Evolutionary conservation across 2,888 invertebrate genomes (phyloP), one percentile per base, ranked within the genome.

Genomic region (Lissonota sp.): DNA sequence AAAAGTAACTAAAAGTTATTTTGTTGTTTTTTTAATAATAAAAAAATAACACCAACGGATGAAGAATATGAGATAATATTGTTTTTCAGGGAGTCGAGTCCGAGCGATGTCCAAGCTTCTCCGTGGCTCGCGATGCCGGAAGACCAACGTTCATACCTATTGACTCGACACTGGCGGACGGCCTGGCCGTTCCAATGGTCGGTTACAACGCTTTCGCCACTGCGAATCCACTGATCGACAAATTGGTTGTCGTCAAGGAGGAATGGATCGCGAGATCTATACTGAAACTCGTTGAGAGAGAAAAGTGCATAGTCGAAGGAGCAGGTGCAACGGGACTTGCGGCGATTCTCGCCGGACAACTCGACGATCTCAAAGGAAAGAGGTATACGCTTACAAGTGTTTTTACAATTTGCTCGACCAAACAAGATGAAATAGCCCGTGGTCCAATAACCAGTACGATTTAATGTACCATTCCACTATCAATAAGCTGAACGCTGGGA

Each of bases 251-350:
- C 44, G 97, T 97, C 1, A 95, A 95, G 90, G 97, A 96, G 91
- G 96, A 97, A 90, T 96, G 95, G 95, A 96, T 97, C 73, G 97
- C 97, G 1, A 94, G 97, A 80, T 96, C 97, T 0, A 97, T 97
- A 75, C 91, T 98, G 75, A 94, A 96, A 39, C 93, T 97, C 73
- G 95, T 97, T 6, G 97, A 98, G 90, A 94, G 95, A 84, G 97
- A 98, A 92, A 98, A 98, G 91, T 97, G 96, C 86, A 97, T 98
- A 10, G 97, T 98, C 16, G 98, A 98, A 91, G 98, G 98, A 0
- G 98, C 97, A 0, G 98, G 98, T 0, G 98, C 98, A 0, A 95
- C 96, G 1, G 97, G 97, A 0, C 93, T 98, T 8, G 98, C 98
- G 0, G 98, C 98, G 37, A 95, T 98, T 87, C 93, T 98, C 87